These are phyloP conservation scores for Aplidium turbinatum DNA, from an alignment of 23 tunicate genomes.

Conservation along the genomic window DNA sequence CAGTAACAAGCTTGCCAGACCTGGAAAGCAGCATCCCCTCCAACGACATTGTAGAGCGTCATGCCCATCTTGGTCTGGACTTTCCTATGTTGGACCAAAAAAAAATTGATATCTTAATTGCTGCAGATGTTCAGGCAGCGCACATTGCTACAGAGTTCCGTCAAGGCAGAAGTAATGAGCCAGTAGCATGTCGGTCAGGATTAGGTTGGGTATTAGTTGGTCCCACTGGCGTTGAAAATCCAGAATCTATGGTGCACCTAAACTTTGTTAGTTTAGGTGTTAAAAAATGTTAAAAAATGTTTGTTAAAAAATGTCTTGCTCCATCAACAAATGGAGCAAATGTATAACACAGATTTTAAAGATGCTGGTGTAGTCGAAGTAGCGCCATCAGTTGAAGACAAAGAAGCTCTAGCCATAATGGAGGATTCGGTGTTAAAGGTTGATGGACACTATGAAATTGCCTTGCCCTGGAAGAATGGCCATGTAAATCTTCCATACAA, in stretches of 20 bases:
- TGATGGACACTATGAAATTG: conserved; percentile 18
- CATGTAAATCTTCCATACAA: conserved; percentile 17
- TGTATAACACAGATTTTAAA: not conserved
- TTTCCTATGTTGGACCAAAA: conserved; percentile 2
- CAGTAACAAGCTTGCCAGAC: no score
- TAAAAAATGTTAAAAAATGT: no score
- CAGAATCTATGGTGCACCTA: not conserved
- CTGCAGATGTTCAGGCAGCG: not conserved
- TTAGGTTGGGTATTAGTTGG: conserved; percentile 20
- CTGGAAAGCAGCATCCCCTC: conserved; percentile 9
- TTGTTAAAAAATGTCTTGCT: not conserved
- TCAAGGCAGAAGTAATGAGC: not conserved
- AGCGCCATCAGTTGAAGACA: conserved; percentile 9
- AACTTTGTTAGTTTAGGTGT: not conserved
- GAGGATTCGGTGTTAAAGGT: not conserved
- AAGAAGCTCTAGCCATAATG: not conserved
- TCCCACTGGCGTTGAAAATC: not conserved
- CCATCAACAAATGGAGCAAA: not conserved
- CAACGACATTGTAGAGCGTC: not conserved
- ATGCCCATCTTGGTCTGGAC: conserved; percentile 6
- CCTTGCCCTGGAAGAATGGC: conserved; percentile 6
- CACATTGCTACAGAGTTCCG: conserved; percentile 11
- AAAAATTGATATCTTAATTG: conserved; percentile 11
- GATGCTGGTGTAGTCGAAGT: not conserved
- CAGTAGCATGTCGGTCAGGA: not conserved